phyloP scores from a whole-genome alignment of 2,797 vertebrate species.

The Sebastes taczanowskii region DNA sequence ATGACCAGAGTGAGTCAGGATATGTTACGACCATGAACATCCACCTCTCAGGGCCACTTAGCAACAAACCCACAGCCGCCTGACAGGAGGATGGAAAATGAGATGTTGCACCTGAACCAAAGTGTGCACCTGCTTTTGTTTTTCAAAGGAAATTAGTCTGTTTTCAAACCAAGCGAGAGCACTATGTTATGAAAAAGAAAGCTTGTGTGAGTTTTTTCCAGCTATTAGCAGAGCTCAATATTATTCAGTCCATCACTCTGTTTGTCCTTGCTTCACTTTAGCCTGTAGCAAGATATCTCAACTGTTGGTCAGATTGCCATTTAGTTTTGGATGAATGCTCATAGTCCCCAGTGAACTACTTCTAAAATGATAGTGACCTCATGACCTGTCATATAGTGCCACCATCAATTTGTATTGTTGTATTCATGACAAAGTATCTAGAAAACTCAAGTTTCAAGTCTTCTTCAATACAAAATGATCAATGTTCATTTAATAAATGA shows the following conservation, averaged over 20 bases:
- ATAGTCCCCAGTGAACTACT: background rate
- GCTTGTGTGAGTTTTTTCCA: background rate
- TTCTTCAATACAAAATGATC: no score
- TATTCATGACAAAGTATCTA: background rate
- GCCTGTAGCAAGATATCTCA: background rate
- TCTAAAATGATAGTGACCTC: background rate
- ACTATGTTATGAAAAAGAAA: background rate
- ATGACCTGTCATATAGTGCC: background rate
- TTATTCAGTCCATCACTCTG: background rate
- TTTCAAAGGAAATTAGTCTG: constrained; percentile 36
- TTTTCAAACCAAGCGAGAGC: constrained; percentile 10
- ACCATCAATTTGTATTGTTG: background rate
- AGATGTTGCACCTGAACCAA: constrained; percentile 53
- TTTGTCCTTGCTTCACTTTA: background rate
- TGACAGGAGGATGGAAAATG: constrained; percentile 49
- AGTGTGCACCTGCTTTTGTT: constrained; percentile 62
- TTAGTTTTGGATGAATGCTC: background rate
- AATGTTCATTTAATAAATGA: no score
- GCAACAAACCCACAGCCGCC: constrained; percentile 29
- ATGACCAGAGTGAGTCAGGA: constrained; percentile 62
- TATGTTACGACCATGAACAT: constrained; percentile 59
- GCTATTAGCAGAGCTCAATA: background rate
- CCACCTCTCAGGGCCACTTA: constrained; percentile 68
- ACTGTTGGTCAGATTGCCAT: background rate
- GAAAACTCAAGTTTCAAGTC: background rate